These are phyloP conservation scores for Lepetodrilus schrolli DNA, from an alignment of 2,888 invertebrate genomes.

Conservation along the genomic window DNA sequence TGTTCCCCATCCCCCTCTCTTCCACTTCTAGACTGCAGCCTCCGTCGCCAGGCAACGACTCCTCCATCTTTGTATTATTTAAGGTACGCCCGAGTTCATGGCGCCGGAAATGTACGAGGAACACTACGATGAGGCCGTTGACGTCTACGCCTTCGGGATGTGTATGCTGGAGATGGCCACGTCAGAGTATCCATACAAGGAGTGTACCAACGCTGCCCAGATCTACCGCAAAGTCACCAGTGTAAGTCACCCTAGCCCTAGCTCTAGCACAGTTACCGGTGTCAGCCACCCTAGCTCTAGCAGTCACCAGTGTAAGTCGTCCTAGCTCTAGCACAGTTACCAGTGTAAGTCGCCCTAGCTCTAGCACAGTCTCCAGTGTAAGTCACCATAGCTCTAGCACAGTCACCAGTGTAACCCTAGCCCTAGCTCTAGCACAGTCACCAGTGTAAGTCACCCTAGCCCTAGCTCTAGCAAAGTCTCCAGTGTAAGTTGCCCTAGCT, in stretches of 20 bases:
- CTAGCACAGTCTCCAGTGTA: too few relatives aligned
- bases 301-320: too few relatives aligned
- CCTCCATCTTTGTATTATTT: constrained; percentile 58
- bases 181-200: constrained; percentile 98
- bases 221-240: constrained; percentile 99
- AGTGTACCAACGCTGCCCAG: constrained; percentile 98
- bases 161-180: constrained; percentile 99
- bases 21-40: constrained; percentile 53
- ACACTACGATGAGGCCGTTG: constrained; percentile 98
- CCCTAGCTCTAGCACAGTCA: constrained; percentile 98
- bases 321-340: too few relatives aligned
- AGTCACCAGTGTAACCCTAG: too few relatives aligned
- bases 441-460: constrained; percentile 83
- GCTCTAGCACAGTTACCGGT: too few relatives aligned
- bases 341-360: too few relatives aligned
- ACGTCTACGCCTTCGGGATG: constrained; percentile 99
- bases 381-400: too few relatives aligned
- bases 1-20: constrained; percentile 50
- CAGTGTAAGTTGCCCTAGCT: too few relatives aligned
- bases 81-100: constrained; percentile 95
- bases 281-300: too few relatives aligned
- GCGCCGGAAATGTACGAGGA: constrained; percentile 99
- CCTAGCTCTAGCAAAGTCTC: too few relatives aligned
- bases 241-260: constrained; percentile 79
- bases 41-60: constrained; percentile 52